These are phyloP conservation scores for Thaumatotibia leucotreta DNA, from an alignment of 1,140 invertebrate genomes.

Conservation along the genomic window DNA sequence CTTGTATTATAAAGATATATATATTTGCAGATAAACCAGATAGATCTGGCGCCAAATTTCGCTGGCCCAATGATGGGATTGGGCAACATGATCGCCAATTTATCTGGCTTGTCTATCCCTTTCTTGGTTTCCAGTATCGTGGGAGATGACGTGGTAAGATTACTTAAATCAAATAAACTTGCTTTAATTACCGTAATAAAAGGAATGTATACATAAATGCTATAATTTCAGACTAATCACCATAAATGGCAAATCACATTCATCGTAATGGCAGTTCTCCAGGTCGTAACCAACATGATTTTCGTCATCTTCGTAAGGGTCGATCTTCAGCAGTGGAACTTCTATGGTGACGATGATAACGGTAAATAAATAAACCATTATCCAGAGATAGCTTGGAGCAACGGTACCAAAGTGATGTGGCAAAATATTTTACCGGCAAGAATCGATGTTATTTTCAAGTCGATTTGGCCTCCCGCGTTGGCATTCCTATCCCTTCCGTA, in stretches of 20 bases:
- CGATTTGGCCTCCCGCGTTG: no score
- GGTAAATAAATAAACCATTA: conserved; percentile 17
- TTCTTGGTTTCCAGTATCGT: conserved; percentile 45
- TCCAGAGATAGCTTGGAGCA: neutral
- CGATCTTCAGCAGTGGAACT: conserved; percentile 44
- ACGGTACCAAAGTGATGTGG: neutral
- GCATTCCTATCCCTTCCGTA: no score
- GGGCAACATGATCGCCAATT: conserved; percentile 81
- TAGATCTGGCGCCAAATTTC: conserved; percentile 87
- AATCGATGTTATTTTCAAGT: no score
- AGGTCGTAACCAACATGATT: conserved; percentile 34
- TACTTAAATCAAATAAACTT: no score
- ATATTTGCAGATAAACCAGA: conserved; percentile 74
- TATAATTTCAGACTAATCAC: conserved; percentile 37
- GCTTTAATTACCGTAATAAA: no score
- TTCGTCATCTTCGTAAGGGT: conserved; percentile 42
- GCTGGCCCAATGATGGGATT: conserved; percentile 84
- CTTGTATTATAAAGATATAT: no score
- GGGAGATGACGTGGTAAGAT: conserved; percentile 34
- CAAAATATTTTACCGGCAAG: no score
- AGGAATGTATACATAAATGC: no score
- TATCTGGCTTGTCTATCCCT: conserved; percentile 81
- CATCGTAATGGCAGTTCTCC: conserved; percentile 26
- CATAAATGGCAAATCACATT: conserved; percentile 43
- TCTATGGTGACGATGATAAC: conserved; percentile 32